These are phyloP conservation scores for Diarsia brunnea DNA, from an alignment of 2,888 invertebrate species.

Conservation along the genomic window DNA sequence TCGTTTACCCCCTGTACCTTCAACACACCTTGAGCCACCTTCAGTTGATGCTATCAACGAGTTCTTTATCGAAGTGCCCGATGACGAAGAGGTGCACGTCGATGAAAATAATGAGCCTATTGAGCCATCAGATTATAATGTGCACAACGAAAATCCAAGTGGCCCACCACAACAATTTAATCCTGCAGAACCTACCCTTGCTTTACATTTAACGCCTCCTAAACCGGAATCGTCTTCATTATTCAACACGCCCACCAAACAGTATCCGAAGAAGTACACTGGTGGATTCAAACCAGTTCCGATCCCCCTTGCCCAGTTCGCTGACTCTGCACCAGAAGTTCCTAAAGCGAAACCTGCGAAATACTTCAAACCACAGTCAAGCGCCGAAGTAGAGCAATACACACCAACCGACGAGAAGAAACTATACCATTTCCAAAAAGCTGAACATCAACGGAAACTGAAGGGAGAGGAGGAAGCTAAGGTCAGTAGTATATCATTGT, in stretches of 20 bases:
- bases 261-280: constrained; percentile 91
- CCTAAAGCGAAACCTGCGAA: constrained; percentile 86
- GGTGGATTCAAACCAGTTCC: constrained; percentile 86
- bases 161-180: constrained; percentile 69
- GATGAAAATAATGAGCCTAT: constrained; percentile 79
- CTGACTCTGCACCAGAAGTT: constrained; percentile 76
- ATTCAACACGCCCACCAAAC: constrained; percentile 87
- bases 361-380: constrained; percentile 81
- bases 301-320: constrained; percentile 83
- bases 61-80: constrained; percentile 80
- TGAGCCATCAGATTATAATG: constrained; percentile 56
- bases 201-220: constrained; percentile 79
- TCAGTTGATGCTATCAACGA: constrained; percentile 80
- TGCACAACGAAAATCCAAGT: constrained; percentile 67
- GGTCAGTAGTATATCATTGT: constrained; percentile 66
- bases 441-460: constrained; percentile 88
- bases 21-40: constrained; percentile 82
- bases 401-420: constrained; percentile 80
- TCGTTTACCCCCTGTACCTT: constrained; percentile 75
- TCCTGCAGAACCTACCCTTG: constrained; percentile 78
- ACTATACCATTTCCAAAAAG: constrained; percentile 85
- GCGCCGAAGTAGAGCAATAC: constrained; percentile 75
- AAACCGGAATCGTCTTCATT: constrained; percentile 69
- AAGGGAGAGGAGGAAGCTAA: constrained; percentile 77
- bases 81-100: constrained; percentile 85